Base-by-base conservation (phyloP, 2,797 vertebrate species). In the Antrozous pallidus region DNA sequence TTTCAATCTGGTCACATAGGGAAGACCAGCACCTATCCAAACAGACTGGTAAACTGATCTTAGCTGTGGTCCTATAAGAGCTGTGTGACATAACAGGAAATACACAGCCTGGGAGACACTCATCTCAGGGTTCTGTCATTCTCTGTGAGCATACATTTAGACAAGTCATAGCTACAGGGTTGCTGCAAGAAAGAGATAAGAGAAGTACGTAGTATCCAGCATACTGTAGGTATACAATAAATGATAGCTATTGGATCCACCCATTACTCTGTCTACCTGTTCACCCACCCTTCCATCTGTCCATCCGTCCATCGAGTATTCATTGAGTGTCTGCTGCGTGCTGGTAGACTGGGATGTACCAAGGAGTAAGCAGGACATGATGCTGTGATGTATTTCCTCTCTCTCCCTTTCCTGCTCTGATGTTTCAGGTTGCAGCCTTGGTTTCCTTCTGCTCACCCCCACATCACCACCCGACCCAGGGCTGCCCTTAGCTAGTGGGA, bases 211-310 rank as follows among this genome's bases (percentile, higher is more conserved):
- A 47, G 63, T 8, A 2, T 17, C 26, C 36, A 69, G 36, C 9
- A 80, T 6, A 26, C 4, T 31, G 31, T 38, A 82, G 54, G 6
- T 24, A 31, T n/a, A 63, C 22, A 18, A 12, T 73, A 54, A 86
- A 67, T 24, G 9, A 38, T 61, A 69, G n/a, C 8, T 24, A 5
- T 20, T 3, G 18, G 36, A 24, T 1, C 2, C 10, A 49, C 8
- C 51, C 13, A 26, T 71, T 8, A 14, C 8, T 63, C 63, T n/a
- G 16, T 54, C 17, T 67, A 14, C 38, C 33, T 22, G 4, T 4
- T 26, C 8, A 16, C n/a, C 17, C 28, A 31, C 5, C 61, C 10
- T 10, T 8, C 42, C 10, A 28, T 0, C 5, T 3, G 4, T 3
- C 36, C 38, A 31, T 36, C 12, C 28, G 16, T 11, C 12, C 33